A percentile compares a stretch with the other conserved stretches of the same genome.
Conservation (phyloP, 2,113 vertebrate genomes). For the Seriola quinqueradiata region DNA sequence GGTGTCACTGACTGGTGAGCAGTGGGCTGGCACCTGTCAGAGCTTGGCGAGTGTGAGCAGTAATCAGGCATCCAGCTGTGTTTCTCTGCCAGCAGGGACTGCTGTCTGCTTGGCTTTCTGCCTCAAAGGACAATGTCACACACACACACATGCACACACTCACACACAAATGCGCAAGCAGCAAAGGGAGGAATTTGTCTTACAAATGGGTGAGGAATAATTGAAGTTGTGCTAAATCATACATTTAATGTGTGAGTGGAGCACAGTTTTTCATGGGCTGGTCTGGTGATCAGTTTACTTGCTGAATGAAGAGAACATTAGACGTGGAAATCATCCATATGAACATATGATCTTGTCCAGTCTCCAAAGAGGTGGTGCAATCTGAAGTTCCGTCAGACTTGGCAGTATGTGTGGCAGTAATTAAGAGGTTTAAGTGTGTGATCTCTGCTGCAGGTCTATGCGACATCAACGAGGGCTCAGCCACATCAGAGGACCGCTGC, state of each 20-base stretch:
- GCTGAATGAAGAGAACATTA: not conserved
- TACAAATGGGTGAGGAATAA: not conserved
- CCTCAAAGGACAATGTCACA: conserved; percentile 67
- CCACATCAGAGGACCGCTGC: conserved; percentile 95
- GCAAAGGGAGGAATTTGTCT: conserved; percentile 2
- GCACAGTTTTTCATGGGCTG: not conserved
- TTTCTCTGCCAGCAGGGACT: conserved; percentile 62
- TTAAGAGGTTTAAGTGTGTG: not conserved
- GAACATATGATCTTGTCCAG: not conserved
- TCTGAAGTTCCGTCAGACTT: not conserved
- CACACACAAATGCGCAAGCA: not conserved
- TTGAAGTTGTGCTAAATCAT: not conserved
- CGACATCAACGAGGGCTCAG: conserved; percentile 94
- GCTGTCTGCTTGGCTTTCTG: conserved; percentile 65
- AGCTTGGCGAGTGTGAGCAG: conserved; percentile 64
- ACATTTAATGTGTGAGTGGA: not conserved
- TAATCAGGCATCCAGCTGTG: conserved; percentile 80
- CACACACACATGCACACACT: conserved; percentile 16
- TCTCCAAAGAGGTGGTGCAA: not conserved
- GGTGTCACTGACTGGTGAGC: conserved; percentile 74
- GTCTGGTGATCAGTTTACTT: not conserved
- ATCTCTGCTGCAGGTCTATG: conserved; percentile 89
- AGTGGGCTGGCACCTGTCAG: conserved; percentile 77
- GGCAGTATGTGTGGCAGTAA: not conserved
- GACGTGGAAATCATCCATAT: not conserved